Conservation (phyloP, 2,797 vertebrate genomes). For the Apogon talboti region DNA sequence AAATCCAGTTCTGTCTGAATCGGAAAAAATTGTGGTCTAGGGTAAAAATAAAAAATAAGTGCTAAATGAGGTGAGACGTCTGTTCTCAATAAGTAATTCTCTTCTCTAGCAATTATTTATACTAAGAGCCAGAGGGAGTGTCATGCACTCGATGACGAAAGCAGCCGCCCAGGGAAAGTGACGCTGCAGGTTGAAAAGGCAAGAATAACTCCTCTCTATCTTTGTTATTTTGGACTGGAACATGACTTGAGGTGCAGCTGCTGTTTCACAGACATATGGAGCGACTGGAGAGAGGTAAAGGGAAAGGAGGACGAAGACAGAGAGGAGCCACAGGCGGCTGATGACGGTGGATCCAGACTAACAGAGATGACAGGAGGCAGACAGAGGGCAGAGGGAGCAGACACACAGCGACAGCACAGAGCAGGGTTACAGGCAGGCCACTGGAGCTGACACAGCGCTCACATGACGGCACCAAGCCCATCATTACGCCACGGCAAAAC, state of each 20-base stretch:
- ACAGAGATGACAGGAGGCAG: conserved; percentile 56
- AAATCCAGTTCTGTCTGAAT: neutral
- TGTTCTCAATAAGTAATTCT: conserved; percentile 46
- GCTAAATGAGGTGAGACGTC: conserved; percentile 9
- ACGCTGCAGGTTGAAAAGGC: conserved; percentile 15
- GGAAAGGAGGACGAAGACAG: conserved; percentile 11
- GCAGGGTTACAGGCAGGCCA: conserved; percentile 18
- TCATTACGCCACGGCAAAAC: too few species aligned
- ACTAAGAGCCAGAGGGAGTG: conserved; percentile 35
- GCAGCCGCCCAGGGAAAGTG: conserved; percentile 11
- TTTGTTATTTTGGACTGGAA: conserved; percentile 6
- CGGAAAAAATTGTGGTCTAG: neutral
- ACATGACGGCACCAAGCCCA: neutral
- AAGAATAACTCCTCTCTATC: conserved; percentile 4
- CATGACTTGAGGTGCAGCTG: neutral
- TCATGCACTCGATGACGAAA: conserved; percentile 22
- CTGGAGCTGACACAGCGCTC: conserved; percentile 16
- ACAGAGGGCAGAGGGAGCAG: conserved; percentile 24
- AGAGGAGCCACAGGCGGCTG: conserved; percentile 16
- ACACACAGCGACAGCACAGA: conserved; percentile 23
- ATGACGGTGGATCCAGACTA: conserved; percentile 33
- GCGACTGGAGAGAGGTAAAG: conserved; percentile 12
- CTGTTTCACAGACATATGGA: neutral
- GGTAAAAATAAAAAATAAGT: neutral
- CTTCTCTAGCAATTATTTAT: conserved; percentile 49